Conservation (phyloP, 2,888 invertebrate genomes). For the Polietes domitor region DNA sequence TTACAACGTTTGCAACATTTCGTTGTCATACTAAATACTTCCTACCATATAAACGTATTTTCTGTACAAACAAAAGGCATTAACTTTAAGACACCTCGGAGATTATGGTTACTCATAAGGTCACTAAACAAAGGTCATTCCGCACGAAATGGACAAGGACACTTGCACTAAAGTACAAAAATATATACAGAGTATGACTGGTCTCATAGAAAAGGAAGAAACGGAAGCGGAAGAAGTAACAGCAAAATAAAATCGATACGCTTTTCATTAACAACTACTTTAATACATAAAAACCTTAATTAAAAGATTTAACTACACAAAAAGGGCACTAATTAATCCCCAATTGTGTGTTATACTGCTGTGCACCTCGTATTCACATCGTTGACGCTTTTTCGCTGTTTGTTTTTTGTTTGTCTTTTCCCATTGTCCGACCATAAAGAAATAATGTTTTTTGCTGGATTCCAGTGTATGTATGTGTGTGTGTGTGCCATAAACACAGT, state of each 20-base stretch:
- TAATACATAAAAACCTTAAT: conserved; percentile 30
- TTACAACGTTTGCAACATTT: background rate
- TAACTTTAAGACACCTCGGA: conserved; percentile 24
- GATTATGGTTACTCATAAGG: background rate
- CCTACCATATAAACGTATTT: background rate
- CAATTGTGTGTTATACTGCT: conserved; percentile 1
- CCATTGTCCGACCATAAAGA: conserved; percentile 23
- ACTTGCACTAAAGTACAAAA: background rate
- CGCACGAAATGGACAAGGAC: background rate
- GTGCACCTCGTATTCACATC: conserved; percentile 14
- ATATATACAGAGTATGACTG: background rate
- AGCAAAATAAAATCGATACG: conserved; percentile 5
- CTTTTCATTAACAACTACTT: conserved; percentile 24
- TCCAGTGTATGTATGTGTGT: background rate
- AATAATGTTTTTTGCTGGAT: background rate
- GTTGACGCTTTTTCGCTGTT: conserved; percentile 36
- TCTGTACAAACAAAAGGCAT: background rate
- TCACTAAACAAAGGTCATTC: conserved; percentile 4
- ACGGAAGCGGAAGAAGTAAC: background rate
- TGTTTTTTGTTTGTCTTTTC: conserved; percentile 61
- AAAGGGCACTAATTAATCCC: conserved; percentile 21
- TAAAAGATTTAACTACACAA: conserved; percentile 28
- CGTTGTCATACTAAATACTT: background rate
- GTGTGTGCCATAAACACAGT: conserved; percentile 49
- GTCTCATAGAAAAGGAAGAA: background rate